Conservation (phyloP, 2,113 vertebrate genomes). For the Trachemys scripta region DNA sequence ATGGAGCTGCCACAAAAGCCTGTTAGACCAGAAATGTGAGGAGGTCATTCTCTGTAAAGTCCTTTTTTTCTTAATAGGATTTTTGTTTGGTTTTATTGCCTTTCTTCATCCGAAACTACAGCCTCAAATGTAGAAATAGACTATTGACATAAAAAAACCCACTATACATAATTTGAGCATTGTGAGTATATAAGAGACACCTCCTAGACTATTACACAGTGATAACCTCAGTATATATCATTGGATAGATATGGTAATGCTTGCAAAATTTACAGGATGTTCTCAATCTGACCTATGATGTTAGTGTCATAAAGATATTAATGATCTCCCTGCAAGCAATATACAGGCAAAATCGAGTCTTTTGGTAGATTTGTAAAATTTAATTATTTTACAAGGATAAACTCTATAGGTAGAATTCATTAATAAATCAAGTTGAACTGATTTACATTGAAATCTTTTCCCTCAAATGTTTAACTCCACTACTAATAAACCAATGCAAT, state of each 20-base stretch:
- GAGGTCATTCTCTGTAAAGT: not conserved
- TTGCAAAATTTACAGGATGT: not conserved
- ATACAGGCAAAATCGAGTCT: not conserved
- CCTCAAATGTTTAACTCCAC: conserved; percentile 5
- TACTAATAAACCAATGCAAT: not conserved
- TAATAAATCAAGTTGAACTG: not conserved
- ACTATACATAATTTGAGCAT: not conserved
- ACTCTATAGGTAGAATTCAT: not conserved
- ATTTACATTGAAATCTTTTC: not conserved
- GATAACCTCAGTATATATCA: not conserved
- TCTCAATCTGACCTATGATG: not conserved
- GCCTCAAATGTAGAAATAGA: not conserved
- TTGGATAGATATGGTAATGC: not conserved
- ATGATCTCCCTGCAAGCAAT: not conserved
- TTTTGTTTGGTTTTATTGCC: not conserved
- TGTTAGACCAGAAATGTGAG: not conserved
- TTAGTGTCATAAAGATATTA: not conserved
- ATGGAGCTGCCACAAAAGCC: not conserved
- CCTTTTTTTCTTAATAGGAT: not conserved
- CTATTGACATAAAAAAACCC: not conserved
- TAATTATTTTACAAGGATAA: conserved; percentile 32
- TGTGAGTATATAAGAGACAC: not conserved
- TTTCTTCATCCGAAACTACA: not conserved
- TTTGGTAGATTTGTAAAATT: not conserved
- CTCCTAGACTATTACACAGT: not conserved